These are phyloP conservation scores for Candidula unifasciata DNA, from an alignment of 2,888 invertebrate species.

Conservation along the genomic window DNA sequence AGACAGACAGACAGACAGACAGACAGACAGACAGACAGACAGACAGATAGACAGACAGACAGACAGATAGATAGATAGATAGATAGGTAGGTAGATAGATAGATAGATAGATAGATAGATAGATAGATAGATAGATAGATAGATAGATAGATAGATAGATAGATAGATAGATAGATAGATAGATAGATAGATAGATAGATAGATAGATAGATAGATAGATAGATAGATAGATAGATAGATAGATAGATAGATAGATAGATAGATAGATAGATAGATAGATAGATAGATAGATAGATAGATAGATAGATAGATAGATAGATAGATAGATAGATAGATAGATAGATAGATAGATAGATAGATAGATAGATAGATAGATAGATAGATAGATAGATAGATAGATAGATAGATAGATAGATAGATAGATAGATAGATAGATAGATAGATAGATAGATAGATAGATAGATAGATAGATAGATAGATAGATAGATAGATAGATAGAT, in stretches of 20 bases:
- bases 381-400: background rate
- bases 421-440: background rate
- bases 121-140: background rate
- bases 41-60: too few relatives aligned
- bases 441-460: background rate
- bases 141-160: background rate
- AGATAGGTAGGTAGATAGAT: too few relatives aligned
- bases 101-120: background rate
- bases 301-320: background rate
- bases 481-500: background rate
- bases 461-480: background rate
- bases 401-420: slow-evolving; percentile 13
- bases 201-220: background rate
- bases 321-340: too few relatives aligned
- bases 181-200: slow-evolving; percentile 10
- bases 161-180: background rate
- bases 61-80: too few relatives aligned
- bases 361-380: background rate
- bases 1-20: too few relatives aligned
- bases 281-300: background rate
- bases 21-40: too few relatives aligned
- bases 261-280: background rate
- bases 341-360: too few relatives aligned
- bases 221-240: slow-evolving; percentile 12
- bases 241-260: slow-evolving; percentile 8